phyloP scores from a whole-genome alignment of 1,140 invertebrate species.

The Adelges cooleyi region DNA sequence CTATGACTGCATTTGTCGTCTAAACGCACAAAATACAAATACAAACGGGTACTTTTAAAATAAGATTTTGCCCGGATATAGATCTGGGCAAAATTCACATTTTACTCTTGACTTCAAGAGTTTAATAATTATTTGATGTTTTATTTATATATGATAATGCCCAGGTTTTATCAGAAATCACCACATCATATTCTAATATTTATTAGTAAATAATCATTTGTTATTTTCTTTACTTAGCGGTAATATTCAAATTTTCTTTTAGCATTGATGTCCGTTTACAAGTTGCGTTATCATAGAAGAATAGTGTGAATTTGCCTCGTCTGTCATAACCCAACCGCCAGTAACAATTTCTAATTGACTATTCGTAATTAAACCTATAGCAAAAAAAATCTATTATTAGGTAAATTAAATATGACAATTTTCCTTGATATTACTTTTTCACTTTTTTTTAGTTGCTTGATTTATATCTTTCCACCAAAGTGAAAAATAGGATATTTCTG shows the following conservation, averaged over 20 bases:
- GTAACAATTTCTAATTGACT: slow-evolving; percentile 73
- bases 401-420: not conserved
- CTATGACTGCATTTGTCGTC: slow-evolving; percentile 53
- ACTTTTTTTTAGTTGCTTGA: slow-evolving; percentile 55
- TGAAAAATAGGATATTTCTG: slow-evolving; percentile 87
- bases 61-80: not conserved
- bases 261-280: slow-evolving; percentile 90
- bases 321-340: slow-evolving; percentile 99
- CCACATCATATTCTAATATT: too few species aligned
- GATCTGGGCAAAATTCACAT: not conserved
- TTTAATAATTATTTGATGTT: not conserved
- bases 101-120: not conserved
- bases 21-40: slow-evolving; percentile 29
- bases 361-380: slow-evolving; percentile 45
- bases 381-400: slow-evolving; percentile 14
- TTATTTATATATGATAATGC: too few species aligned
- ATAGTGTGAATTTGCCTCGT: slow-evolving; percentile 91
- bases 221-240: slow-evolving; percentile 61
- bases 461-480: slow-evolving; percentile 81
- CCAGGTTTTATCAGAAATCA: not conserved
- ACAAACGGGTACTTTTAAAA: not conserved
- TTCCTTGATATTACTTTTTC: slow-evolving; percentile 48
- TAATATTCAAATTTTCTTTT: slow-evolving; percentile 64
- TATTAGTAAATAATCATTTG: too few species aligned
- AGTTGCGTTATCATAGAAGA: slow-evolving; percentile 80